Conservation (phyloP, 1,140 invertebrate genomes). For the Aphelinus certus region DNA sequence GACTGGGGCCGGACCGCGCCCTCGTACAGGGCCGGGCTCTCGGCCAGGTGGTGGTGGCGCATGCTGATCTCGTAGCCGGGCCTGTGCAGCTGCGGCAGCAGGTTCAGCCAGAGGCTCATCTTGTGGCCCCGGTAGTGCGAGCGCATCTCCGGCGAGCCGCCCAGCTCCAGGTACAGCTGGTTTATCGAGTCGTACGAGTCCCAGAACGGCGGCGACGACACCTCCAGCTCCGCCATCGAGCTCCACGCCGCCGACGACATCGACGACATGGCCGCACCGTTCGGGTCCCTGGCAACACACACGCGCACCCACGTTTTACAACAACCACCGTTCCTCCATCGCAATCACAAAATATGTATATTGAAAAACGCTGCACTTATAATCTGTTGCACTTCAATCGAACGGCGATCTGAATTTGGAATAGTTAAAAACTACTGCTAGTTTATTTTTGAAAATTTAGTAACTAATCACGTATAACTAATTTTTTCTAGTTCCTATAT, state of each 20-base stretch:
- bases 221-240: constrained; percentile 40
- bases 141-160: constrained; percentile 78
- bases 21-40: constrained; percentile 75
- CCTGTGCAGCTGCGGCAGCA: constrained; percentile 87
- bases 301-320: not conserved
- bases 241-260: constrained; percentile 42
- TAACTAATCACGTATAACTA: too few relatives aligned
- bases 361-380: too few relatives aligned
- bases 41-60: constrained; percentile 80
- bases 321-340: constrained; percentile 6
- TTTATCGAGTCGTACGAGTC: constrained; percentile 89
- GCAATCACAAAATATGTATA: too few relatives aligned
- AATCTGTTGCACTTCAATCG: not conserved
- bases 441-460: not conserved
- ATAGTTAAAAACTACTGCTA: constrained; percentile 2
- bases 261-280: constrained; percentile 60
- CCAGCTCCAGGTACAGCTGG: constrained; percentile 83
- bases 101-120: constrained; percentile 91
- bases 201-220: constrained; percentile 76
- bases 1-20: constrained; percentile 77
- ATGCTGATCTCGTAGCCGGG: constrained; percentile 80
- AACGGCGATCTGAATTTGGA: constrained; percentile 2
- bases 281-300: constrained; percentile 73
- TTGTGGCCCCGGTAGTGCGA: constrained; percentile 91
- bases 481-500: too few relatives aligned